Evolutionary conservation across 2,797 vertebrate genomes (phyloP).

Genomic region (Pampus argenteus): DNA sequence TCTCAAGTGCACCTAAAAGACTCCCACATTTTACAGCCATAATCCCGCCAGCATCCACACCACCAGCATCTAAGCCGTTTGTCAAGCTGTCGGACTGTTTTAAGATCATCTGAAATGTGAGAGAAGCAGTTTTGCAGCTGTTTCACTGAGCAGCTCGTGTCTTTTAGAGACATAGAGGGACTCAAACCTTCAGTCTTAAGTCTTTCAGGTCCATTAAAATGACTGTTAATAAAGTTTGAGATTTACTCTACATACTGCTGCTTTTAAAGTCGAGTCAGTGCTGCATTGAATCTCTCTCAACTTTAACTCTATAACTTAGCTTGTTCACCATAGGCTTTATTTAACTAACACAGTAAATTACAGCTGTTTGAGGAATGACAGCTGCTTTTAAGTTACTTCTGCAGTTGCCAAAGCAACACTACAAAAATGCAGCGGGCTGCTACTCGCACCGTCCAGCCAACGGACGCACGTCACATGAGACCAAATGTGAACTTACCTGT

Average conservation of each 20-base stretch:
- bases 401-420: slow-evolving; percentile 29
- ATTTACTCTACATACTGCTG: not conserved
- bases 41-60: slow-evolving; percentile 16
- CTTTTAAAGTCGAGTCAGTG: not conserved
- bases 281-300: not conserved
- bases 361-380: slow-evolving; percentile 39
- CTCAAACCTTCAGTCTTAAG: not conserved
- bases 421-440: slow-evolving; percentile 22
- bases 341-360: slow-evolving; percentile 29
- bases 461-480: no score
- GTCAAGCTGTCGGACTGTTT: slow-evolving; percentile 8
- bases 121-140: not conserved
- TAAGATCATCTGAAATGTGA: not conserved
- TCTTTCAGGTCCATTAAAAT: not conserved
- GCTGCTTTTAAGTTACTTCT: slow-evolving; percentile 37
- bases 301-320: slow-evolving; percentile 3
- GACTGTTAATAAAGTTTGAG: not conserved
- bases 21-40: slow-evolving; percentile 36
- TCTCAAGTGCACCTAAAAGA: slow-evolving; percentile 30
- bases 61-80: slow-evolving; percentile 33
- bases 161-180: not conserved
- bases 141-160: not conserved
- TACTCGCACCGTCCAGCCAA: slow-evolving; percentile 18
- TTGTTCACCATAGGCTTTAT: slow-evolving; percentile 8
- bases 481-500: not conserved